A percentile compares a stretch with the other conserved stretches of the same genome.
Conservation (phyloP, 2,113 vertebrate genomes). For the Zosterops borbonicus region DNA sequence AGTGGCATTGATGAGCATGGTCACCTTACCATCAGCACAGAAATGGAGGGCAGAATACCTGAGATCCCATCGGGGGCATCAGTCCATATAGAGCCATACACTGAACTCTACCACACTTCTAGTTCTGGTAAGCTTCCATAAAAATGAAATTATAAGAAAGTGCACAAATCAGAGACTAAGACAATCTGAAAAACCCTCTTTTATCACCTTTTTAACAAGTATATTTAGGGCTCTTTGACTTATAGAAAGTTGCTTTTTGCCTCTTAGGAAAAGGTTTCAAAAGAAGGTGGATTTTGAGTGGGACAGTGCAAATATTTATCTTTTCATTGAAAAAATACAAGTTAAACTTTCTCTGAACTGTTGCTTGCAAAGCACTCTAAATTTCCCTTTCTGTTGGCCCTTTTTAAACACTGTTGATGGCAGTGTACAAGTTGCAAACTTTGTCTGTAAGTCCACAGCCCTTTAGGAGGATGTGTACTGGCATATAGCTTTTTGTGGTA, state of each 20-base stretch:
- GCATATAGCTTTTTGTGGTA: neutral
- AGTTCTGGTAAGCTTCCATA: constrained; percentile 74
- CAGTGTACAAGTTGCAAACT: neutral
- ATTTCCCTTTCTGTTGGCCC: neutral
- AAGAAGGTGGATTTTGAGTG: neutral
- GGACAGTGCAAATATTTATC: neutral
- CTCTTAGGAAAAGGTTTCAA: neutral
- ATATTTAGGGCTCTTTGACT: neutral
- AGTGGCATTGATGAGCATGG: constrained; percentile 90
- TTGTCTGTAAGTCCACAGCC: neutral
- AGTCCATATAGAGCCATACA: constrained; percentile 86
- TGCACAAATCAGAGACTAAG: neutral
- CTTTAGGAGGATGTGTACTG: neutral
- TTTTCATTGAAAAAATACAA: neutral
- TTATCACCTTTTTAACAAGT: neutral
- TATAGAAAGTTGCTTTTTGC: neutral
- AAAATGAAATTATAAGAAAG: neutral
- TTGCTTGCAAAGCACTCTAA: neutral
- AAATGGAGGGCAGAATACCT: constrained; percentile 86
- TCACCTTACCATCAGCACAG: constrained; percentile 88
- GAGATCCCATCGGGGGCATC: constrained; percentile 73
- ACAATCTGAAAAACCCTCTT: neutral
- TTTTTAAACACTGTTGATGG: neutral
- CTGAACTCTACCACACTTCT: constrained; percentile 87
- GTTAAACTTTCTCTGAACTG: neutral